Conservation (phyloP, 2,888 invertebrate species). For the Orchestes rusci region DNA sequence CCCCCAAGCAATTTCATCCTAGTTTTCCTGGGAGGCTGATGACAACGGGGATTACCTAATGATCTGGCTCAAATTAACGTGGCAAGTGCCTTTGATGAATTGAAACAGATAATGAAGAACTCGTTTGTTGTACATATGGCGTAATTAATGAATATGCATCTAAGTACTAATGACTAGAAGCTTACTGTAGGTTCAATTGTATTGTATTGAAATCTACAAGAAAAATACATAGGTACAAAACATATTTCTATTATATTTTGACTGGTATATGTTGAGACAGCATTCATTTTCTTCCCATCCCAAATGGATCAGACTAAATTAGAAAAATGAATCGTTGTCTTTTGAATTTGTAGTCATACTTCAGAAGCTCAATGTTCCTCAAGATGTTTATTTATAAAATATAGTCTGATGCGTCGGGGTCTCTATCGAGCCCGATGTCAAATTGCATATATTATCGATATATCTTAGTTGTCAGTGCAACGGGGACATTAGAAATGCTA, state of each 20-base stretch:
- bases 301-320: too few relatives aligned
- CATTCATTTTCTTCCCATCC: too few relatives aligned
- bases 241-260: too few relatives aligned
- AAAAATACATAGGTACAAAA: too few relatives aligned
- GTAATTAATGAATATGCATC: too few relatives aligned
- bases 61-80: constrained; percentile 36
- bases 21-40: constrained; percentile 22
- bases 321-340: constrained; percentile 31
- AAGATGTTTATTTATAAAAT: constrained; percentile 28
- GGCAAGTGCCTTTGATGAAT: constrained; percentile 37
- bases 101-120: constrained; percentile 32
- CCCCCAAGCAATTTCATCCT: constrained; percentile 23
- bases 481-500: constrained; percentile 45
- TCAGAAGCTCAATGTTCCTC: constrained; percentile 13
- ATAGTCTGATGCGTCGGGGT: constrained; percentile 27
- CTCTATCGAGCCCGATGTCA: constrained; percentile 35
- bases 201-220: too few relatives aligned
- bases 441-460: constrained; percentile 45
- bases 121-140: too few relatives aligned
- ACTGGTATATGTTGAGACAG: too few relatives aligned
- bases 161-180: too few relatives aligned
- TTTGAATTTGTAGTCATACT: constrained; percentile 34
- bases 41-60: constrained; percentile 37
- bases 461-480: constrained; percentile 43
- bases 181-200: too few relatives aligned